These are phyloP conservation scores for Drosophila trapezifrons DNA, from an alignment of 1,140 invertebrate genomes.

Conservation along the genomic window DNA sequence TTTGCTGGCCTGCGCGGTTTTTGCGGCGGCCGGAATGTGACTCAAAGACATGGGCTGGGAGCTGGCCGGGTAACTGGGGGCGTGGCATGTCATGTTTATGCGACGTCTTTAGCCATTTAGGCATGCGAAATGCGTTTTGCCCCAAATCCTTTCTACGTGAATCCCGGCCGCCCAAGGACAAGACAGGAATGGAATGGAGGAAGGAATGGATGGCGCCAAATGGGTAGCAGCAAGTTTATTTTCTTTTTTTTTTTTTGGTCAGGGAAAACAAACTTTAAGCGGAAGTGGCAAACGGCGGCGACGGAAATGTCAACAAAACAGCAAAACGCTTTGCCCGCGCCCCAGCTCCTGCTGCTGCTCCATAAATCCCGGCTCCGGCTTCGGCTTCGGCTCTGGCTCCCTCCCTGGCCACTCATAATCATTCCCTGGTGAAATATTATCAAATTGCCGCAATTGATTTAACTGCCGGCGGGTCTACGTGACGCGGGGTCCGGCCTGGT, in stretches of 20 bases:
- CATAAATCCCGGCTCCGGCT: constrained; percentile 35
- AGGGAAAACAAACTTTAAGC: constrained; percentile 64
- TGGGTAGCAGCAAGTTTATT: constrained; percentile 23
- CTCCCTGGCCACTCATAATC: constrained; percentile 60
- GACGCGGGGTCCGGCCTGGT: constrained; percentile 39
- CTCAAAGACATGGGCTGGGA: constrained; percentile 57
- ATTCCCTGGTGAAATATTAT: constrained; percentile 82
- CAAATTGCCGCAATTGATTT: constrained; percentile 81
- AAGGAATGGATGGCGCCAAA: constrained; percentile 5
- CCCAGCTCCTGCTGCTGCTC: constrained; percentile 4
- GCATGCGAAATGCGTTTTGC: constrained; percentile 77
- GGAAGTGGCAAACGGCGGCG: constrained; percentile 66
- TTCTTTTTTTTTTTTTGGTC: constrained; percentile 13
- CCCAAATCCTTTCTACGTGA: constrained; percentile 79
- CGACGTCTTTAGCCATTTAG: constrained; percentile 81
- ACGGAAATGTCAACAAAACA: constrained; percentile 81
- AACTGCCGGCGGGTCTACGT: constrained; percentile 68
- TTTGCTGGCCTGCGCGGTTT: constrained; percentile 51
- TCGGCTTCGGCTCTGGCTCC: constrained; percentile 15
- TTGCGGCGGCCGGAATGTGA: constrained; percentile 56
- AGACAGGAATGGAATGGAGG: constrained; percentile 52
- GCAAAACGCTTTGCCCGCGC: constrained; percentile 38
- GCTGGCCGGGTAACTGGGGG: constrained; percentile 39
- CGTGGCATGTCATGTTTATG: constrained; percentile 76
- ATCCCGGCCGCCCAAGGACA: constrained; percentile 52